Evolutionary conservation across 2,888 invertebrate genomes (phyloP).

Genomic region (Trilocha varians): DNA sequence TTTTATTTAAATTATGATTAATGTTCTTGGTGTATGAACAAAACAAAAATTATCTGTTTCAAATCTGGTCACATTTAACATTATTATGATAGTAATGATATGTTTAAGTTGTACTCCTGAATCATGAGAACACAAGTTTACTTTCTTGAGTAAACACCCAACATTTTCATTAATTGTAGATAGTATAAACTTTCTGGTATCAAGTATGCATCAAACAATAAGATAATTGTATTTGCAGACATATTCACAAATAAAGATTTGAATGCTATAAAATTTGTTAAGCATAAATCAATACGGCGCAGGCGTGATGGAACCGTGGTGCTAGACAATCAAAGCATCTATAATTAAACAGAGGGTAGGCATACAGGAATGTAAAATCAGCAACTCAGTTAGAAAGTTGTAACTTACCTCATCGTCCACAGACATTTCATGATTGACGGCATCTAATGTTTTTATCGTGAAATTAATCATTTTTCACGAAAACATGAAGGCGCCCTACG

Average conservation of each 20-base stretch:
- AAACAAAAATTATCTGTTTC: too few relatives aligned
- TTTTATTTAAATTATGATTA: too few relatives aligned
- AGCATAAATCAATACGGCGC: background rate
- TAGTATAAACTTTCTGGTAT: too few relatives aligned
- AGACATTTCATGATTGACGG: constrained; percentile 85
- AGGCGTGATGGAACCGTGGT: background rate
- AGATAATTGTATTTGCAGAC: too few relatives aligned
- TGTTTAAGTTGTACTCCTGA: too few relatives aligned
- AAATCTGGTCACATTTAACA: too few relatives aligned
- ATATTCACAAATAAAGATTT: constrained; percentile 2
- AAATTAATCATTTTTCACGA: constrained; percentile 80
- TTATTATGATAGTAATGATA: too few relatives aligned
- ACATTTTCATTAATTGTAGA: too few relatives aligned
- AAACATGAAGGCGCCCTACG: constrained; percentile 26
- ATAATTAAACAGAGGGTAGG: background rate
- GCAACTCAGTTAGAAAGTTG: constrained; percentile 1
- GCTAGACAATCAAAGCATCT: background rate
- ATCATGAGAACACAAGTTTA: too few relatives aligned
- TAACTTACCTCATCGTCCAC: constrained; percentile 86
- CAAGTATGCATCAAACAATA: too few relatives aligned
- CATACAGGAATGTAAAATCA: background rate
- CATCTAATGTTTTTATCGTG: constrained; percentile 92
- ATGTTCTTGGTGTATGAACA: too few relatives aligned
- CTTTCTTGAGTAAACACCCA: too few relatives aligned
- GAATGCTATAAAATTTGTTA: background rate